Base-by-base conservation (phyloP, 1,140 invertebrate species). In the Akabosia matsudoensis region DNA sequence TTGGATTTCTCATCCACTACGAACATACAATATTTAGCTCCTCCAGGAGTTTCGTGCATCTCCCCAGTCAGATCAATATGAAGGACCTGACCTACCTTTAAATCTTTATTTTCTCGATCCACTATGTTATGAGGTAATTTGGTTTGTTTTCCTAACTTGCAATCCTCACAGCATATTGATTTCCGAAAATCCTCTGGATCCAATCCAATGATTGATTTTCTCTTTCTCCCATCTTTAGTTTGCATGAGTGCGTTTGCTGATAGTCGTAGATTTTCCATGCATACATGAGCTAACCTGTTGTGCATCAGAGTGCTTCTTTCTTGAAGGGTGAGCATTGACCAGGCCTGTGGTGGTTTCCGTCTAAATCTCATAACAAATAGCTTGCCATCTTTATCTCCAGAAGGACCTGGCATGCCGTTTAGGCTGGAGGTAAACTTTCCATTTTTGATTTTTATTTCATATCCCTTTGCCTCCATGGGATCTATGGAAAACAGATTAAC, bases 1-100 rank as follows among this genome's bases (percentile, higher is more conserved):
- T 73, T 51, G 56, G 83, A 82, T 64, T 70, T 82, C 71, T 86
- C 84, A 78, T 86, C 85, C 54, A 84, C 83, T 30, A 86, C 82
- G 0, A 79, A 82, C 13, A 86, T 30, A 76, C 85, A 80, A 71
- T 85, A 86, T 4, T 74, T n/a, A n/a, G 78, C 28, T 82, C 79
- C 7, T 80, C 81, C 72, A 82, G 82, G 51, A 79, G 45, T 37
- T 18, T 45, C 33, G 31, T 33, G 22, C 78, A 81, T 82, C 14
- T 74, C 70, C 26, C 70, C 74, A 71, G 56, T 67, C 1, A 79
- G 37, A 73, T 81, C 76, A n/a, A 26, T n/a, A 37, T 79, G 74
- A 0, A 82, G 54, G 22, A 34, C 33, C 34, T 70, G 26, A 22
- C 56, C 14, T 28, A 56, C 54, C 56, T 28, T 26, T 2, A 10